These are phyloP conservation scores for Diarsia dahlii DNA, from an alignment of 2,888 invertebrate genomes.

Conservation along the genomic window DNA sequence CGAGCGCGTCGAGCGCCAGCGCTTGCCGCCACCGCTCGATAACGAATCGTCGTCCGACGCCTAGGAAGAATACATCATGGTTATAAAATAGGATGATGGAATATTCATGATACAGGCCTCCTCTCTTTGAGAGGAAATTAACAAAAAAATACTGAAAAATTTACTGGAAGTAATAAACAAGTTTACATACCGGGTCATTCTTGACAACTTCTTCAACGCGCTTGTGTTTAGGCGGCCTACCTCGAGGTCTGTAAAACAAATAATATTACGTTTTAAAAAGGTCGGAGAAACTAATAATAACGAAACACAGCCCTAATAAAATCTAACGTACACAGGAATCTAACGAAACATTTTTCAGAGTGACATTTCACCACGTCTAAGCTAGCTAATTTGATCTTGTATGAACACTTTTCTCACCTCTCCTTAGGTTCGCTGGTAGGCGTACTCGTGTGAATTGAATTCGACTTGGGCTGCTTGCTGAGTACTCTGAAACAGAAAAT, in stretches of 20 bases:
- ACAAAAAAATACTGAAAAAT: too few relatives aligned
- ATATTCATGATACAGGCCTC: too few relatives aligned
- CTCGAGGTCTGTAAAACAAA: slow-evolving; percentile 73
- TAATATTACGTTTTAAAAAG: background rate
- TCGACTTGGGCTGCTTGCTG: slow-evolving; percentile 75
- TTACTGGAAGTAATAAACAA: background rate
- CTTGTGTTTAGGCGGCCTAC: slow-evolving; percentile 87
- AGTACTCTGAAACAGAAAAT: slow-evolving; percentile 72
- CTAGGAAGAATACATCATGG: slow-evolving; percentile 61
- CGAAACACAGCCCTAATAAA: background rate
- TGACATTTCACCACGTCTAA: background rate
- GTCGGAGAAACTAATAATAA: background rate
- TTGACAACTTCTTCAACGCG: slow-evolving; percentile 83
- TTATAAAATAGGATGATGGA: background rate
- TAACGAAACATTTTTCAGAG: too few relatives aligned
- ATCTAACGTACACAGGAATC: too few relatives aligned
- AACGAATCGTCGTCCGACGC: slow-evolving; percentile 85
- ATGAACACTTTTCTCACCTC: slow-evolving; percentile 68
- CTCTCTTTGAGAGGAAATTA: too few relatives aligned
- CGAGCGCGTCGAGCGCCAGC: slow-evolving; percentile 89
- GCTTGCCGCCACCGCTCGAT: slow-evolving; percentile 80
- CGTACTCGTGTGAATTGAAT: slow-evolving; percentile 75
- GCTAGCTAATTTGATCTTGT: background rate
- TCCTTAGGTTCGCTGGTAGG: slow-evolving; percentile 82
- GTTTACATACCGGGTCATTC: slow-evolving; percentile 78